phyloP scores from a whole-genome alignment of 2,888 invertebrate genomes.

The Drosophila barbarae region DNA sequence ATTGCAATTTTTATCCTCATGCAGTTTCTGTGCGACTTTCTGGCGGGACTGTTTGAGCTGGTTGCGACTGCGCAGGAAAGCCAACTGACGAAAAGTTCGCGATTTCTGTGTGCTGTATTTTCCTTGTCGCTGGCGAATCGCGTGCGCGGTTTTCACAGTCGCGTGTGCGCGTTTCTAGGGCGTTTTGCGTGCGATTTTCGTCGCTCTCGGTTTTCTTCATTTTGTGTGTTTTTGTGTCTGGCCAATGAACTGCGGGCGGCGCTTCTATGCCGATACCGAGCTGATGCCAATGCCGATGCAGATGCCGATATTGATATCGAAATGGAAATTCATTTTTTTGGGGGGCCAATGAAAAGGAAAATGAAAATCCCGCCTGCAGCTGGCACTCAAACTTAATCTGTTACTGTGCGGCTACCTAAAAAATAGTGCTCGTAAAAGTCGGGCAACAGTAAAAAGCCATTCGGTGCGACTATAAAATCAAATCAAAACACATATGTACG shows the following conservation, averaged over 20 bases:
- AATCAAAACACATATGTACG: slow-evolving; percentile 51
- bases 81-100: slow-evolving; percentile 21
- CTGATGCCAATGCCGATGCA: slow-evolving; percentile 10
- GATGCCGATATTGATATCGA: slow-evolving; percentile 26
- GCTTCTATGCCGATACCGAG: slow-evolving; percentile 8
- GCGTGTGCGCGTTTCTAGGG: slow-evolving; percentile 62
- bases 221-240: slow-evolving; percentile 24
- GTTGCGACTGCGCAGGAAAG: slow-evolving; percentile 71
- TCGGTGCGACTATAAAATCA: slow-evolving; percentile 67
- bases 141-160: slow-evolving; percentile 56
- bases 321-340: slow-evolving; percentile 22
- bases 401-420: slow-evolving; percentile 58
- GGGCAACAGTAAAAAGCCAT: slow-evolving; percentile 66
- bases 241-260: slow-evolving; percentile 44
- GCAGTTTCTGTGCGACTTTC: slow-evolving; percentile 80
- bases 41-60: slow-evolving; percentile 79
- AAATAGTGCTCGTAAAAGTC: slow-evolving; percentile 56
- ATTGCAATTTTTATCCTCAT: slow-evolving; percentile 78
- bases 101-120: slow-evolving; percentile 24
- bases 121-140: slow-evolving; percentile 29
- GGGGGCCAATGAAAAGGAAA: slow-evolving; percentile 25
- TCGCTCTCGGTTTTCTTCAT: slow-evolving; percentile 44
- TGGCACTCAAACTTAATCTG: slow-evolving; percentile 48
- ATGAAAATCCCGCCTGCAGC: slow-evolving; percentile 47
- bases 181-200: slow-evolving; percentile 54